Evolutionary conservation across 2,797 vertebrate genomes (phyloP), one percentile per base, ranked within the genome.

Genomic region (Valencia hispanica): DNA sequence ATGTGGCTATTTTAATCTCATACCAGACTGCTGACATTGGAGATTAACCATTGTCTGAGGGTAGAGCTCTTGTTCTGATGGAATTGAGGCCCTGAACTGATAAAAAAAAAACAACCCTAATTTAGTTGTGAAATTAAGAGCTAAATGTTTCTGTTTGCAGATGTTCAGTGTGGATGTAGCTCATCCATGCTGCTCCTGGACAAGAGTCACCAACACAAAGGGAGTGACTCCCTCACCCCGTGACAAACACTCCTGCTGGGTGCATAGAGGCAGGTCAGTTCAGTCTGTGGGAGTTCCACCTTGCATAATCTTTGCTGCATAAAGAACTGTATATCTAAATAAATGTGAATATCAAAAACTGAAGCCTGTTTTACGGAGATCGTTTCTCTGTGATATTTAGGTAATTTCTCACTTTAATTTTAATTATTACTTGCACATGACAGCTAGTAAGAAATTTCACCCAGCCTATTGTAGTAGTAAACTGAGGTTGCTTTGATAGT

Each of bases 201-300:
- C 89, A 92, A 96, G 94, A 87, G 82, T 98, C 78, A 94, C 89
- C 0, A 90, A 94, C 84, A 91, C 94, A 78, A 93, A 92, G 80
- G 98, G 97, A 80, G 92, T 93, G 1, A 95, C 96, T 20, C 98
- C 97, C 12, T 98, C 97, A 1, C 97, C 98, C 17, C 95, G 97
- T 73, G 96, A 96, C 93, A 97, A 97, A 84, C 97, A 99, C 90
- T 96, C 97, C 87, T 97, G 98, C 93, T 99, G 98, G 98, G 96
- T 96, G 0, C 96, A 97, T 88, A 93, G 95, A 92, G 86, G 93
- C 89, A 91, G 94, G 95, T 96, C 72, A 11, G 90, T 57, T 5
- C 41, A 0, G 51, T 15, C 1, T 47, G 47, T 14, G 39, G 32
- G 47, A 39, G 4, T 34, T 39, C 25, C 18, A 22, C 30, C 20